phyloP scores from a whole-genome alignment of 2,113 vertebrate genomes.

The Scopus umbretta region DNA sequence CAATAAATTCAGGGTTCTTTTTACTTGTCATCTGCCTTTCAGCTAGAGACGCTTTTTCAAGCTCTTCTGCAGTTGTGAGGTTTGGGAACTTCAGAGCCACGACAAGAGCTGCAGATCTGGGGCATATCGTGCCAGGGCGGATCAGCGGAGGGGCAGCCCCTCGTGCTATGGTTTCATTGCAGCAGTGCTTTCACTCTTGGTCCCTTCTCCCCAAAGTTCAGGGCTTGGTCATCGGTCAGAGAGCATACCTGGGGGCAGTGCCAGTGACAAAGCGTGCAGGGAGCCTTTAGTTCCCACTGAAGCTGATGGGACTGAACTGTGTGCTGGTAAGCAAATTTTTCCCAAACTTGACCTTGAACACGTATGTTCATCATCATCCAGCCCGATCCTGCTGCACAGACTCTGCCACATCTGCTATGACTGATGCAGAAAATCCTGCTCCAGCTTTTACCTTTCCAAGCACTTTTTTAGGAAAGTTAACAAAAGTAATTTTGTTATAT shows the following conservation, averaged over 20 bases:
- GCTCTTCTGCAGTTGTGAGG: not conserved
- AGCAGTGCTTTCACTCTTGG: rapidly evolving
- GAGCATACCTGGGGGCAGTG: not conserved
- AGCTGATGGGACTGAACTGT: not conserved
- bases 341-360: not conserved
- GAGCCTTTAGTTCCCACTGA: not conserved
- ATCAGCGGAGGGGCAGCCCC: rapidly evolving
- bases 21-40: not conserved
- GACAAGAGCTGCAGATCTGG: not conserved
- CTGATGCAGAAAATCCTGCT: not conserved
- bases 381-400: not conserved
- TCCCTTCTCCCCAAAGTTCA: not conserved
- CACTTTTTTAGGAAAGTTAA: not conserved
- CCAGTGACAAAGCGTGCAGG: not conserved
- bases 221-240: not conserved
- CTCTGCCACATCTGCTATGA: not conserved
- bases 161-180: rapidly evolving
- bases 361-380: not conserved
- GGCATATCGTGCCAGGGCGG: rapidly evolving
- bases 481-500: not conserved
- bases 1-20: conserved; percentile 9
- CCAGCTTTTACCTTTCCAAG: not conserved
- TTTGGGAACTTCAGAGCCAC: not conserved
- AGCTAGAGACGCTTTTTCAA: not conserved
- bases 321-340: not conserved